A percentile compares a stretch with the other conserved stretches of the same genome.
Conservation (phyloP, 2,113 vertebrate species). For the Fulmarus glacialis region DNA sequence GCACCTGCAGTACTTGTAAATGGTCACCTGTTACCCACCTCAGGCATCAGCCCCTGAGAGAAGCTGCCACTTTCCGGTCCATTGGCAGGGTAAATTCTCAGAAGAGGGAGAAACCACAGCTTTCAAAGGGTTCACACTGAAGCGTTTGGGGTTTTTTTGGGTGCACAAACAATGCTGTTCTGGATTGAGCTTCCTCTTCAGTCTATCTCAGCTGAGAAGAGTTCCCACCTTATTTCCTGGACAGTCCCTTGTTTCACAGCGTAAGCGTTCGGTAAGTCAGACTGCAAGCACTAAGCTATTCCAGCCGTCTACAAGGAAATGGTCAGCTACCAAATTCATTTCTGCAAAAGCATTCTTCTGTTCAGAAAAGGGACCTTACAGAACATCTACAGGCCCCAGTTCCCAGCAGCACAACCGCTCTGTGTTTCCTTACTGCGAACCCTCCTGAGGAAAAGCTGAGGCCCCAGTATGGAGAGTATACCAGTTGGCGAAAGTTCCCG, state of each 20-base stretch:
- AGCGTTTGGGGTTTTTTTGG: not conserved
- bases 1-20: not conserved
- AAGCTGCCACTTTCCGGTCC: not conserved
- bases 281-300: not conserved
- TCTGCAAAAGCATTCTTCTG: not conserved
- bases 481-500: rapidly evolving
- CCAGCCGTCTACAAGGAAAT: not conserved
- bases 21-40: not conserved
- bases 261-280: rapidly evolving
- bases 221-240: conserved; percentile 38
- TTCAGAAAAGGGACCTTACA: not conserved
- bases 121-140: not conserved
- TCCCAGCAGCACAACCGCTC: not conserved
- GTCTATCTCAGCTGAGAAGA: not conserved
- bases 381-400: not conserved
- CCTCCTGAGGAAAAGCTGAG: not conserved
- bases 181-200: conserved; percentile 31
- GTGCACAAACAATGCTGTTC: not conserved
- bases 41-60: not conserved
- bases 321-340: not conserved
- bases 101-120: not conserved
- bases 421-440: not conserved
- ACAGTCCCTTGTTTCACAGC: not conserved
- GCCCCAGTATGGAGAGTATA: not conserved
- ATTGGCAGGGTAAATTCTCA: not conserved